Evolutionary conservation across 2,113 vertebrate species (phyloP), one percentile per base, ranked within the genome.

Genomic region (Poecile atricapillus): DNA sequence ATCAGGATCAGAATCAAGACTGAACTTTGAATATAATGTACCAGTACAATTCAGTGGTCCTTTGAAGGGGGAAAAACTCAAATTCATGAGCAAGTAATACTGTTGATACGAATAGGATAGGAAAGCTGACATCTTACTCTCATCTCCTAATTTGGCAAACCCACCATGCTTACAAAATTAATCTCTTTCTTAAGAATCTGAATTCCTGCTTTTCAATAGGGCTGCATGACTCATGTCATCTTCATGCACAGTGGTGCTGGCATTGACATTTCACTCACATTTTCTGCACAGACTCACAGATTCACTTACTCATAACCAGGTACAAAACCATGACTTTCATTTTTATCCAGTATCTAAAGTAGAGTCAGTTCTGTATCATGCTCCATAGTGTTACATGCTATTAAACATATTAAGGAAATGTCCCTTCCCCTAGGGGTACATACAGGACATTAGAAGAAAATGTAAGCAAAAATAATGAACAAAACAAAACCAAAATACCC

Each of bases 1-100:
- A 94, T 97, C 75, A 96, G 87, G 82, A 95, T 94, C 95, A 95
- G 93, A 97, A 95, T 96, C 91, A 77, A 92, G 83, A 33, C 65
- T 76, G 63, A 95, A 94, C 87, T 82, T 94, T 60, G 90, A 92
- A 81, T 96, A 89, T 86, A 87, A 93, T 78, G 67, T 75, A 56
- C 49, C 44, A 55, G 41, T 76, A 77, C 59, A 88, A 88, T 80
- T 85, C 81, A 71, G 60, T 37, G 55, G 70, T 22, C 47, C 43
- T 96, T 96, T 96, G 85, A 94, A 95, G 59, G 83, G 47, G 21
- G 13, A 83, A 92, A 87, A 87, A 15, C 55, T 68, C 65, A 41
- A 79, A 88, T 60, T 91, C 58, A 53, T 30, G 85, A 90, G 53
- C 76, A 60, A 35, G 21, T 78, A 90, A 60, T 15, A 52, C 59